Percentiles rank a stretch among this genome's conserved stretches.
Evolutionary conservation across 2,888 invertebrate genomes (phyloP).

Genomic region (Clivina fossor): DNA sequence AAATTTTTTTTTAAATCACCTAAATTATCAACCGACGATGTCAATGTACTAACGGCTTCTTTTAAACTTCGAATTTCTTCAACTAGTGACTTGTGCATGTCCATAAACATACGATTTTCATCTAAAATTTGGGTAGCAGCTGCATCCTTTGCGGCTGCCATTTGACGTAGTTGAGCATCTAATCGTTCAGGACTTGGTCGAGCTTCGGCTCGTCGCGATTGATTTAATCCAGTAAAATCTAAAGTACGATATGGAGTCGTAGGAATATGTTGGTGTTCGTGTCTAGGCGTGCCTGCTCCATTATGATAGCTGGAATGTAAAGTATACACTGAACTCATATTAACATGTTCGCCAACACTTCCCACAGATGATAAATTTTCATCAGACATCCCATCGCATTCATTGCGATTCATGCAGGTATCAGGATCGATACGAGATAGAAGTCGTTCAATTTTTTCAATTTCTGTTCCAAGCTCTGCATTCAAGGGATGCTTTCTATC

Average conservation of each 20-base stretch:
- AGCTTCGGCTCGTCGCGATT: constrained; percentile 55
- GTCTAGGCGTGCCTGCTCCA: constrained; percentile 38
- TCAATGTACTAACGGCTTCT: constrained; percentile 51
- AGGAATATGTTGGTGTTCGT: constrained; percentile 40
- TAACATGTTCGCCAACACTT: constrained; percentile 52
- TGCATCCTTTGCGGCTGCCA: constrained; percentile 63
- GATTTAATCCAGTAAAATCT: constrained; percentile 42
- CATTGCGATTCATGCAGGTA: constrained; percentile 53
- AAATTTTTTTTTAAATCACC: constrained; percentile 57
- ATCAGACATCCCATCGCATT: constrained; percentile 61
- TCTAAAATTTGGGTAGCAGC: constrained; percentile 65
- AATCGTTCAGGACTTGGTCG: constrained; percentile 69
- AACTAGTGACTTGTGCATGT: constrained; percentile 61
- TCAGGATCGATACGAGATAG: constrained; percentile 64
- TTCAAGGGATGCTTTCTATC: constrained; percentile 72
- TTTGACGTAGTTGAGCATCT: constrained; percentile 71
- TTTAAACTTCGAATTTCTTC: constrained; percentile 53
- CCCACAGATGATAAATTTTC: constrained; percentile 63
- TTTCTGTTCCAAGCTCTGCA: constrained; percentile 60
- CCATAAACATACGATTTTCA: constrained; percentile 60
- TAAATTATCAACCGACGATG: constrained; percentile 61
- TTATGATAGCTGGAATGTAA: constrained; percentile 43
- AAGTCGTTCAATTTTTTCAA: constrained; percentile 61
- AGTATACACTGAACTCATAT: too few relatives aligned
- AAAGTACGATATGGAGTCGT: constrained; percentile 50